Base-by-base conservation (phyloP, 1,140 invertebrate genomes). In the Neodiprion lecontei region DNA sequence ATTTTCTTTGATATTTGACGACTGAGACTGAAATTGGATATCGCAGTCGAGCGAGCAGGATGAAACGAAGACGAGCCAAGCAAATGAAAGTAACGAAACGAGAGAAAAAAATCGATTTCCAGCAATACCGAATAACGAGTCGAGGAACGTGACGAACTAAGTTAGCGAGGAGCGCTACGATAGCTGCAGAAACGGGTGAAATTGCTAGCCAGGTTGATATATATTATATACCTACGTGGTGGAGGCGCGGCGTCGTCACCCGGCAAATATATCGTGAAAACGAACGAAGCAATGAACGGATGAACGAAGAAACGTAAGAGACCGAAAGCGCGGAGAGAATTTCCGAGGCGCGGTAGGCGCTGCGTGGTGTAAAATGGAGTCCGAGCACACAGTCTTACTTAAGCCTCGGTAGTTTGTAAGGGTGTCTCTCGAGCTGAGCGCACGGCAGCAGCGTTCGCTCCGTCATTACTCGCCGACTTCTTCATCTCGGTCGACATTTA, bases 381-480 rank as follows among this genome's bases (percentile, higher is more conserved):
- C 67, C 40, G 23, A 23, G 23, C 67, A 17, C 8, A 5, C 67
- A 69, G 67, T 69, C 67, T 69, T 69, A 69, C 67, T 69, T 69
- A 69, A 69, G 67, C 67, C 67, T 69, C 53, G 67, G 67, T 69
- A 69, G 67, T 69, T 69, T 69, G 67, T 69, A 69, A 69, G 67
- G 67, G 12, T 4, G 67, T 21, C 67, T 69, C 21, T 21, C 11
- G 67, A 5, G 28, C 28, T 40, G 28, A 5, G 28, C 28, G 28
- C 28, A 40, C 2, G 28, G 28, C 5, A 40, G 23, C 67, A 12
- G 67, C 67, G 67, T 69, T 69, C 67, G 67, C 67, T 69, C 67
- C 12, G 67, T 69, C 67, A 69, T 69, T 69, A 69, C 67, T 69
- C 67, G 28, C 67, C 67, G 23, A 69, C 67, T 69, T 69, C 67